Percentiles rank a stretch among this genome's conserved stretches.
Conservation (phyloP, 2,113 vertebrate genomes). For the Istiophorus platypterus region DNA sequence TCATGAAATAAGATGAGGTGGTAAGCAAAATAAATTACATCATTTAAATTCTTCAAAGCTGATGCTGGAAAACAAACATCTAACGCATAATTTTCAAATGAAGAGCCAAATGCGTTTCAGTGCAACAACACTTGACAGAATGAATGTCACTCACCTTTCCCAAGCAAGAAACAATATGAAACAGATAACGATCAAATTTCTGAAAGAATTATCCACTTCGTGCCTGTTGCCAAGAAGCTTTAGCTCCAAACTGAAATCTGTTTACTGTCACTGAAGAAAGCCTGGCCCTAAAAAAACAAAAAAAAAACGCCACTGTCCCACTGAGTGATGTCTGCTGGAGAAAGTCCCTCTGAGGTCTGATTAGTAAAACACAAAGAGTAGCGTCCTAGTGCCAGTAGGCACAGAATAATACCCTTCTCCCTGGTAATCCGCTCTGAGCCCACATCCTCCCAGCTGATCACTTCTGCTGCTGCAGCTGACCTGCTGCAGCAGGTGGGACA, state of each 20-base stretch:
- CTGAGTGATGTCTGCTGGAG: slow-evolving; percentile 41
- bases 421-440: slow-evolving; percentile 77
- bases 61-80: background rate
- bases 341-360: slow-evolving; percentile 70
- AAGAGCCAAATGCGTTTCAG: background rate
- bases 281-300: background rate
- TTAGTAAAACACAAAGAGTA: slow-evolving; percentile 66
- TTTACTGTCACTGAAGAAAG: background rate
- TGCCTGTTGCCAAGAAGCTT: background rate
- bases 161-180: background rate
- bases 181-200: background rate
- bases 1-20: background rate
- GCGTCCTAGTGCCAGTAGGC: slow-evolving; percentile 38
- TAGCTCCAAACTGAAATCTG: background rate
- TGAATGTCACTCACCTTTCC: slow-evolving; percentile 52
- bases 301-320: background rate
- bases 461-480: slow-evolving; percentile 32
- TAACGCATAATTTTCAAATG: background rate
- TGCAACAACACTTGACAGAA: background rate
- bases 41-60: background rate
- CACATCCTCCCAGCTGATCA: slow-evolving; percentile 63
- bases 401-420: slow-evolving; percentile 73
- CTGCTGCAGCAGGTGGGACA: slow-evolving; percentile 48
- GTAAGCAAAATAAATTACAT: background rate
- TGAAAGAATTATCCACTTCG: background rate